Base-by-base conservation (phyloP, 2,113 vertebrate species). In the Daboia siamensis region DNA sequence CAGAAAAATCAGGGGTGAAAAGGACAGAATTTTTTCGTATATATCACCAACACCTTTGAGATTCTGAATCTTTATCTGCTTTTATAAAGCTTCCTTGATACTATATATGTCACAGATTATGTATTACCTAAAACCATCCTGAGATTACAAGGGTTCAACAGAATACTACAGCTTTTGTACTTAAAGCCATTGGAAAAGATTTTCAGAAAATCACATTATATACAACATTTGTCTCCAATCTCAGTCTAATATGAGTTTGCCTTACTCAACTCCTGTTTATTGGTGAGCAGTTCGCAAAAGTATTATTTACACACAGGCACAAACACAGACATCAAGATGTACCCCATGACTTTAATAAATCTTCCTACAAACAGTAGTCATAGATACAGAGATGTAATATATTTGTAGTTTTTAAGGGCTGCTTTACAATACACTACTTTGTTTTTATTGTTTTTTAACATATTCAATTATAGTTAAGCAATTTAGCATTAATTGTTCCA, bases 401-500 rank as follows among this genome's bases (percentile, higher is more conserved):
- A 57, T 91, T 55, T 92, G 57, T 52, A 74, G 48, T 46, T 4
- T 86, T 64, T 61, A 91, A 52, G 69, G 23, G 26, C 51, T 54
- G n/a, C 51, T 91, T 69, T 46, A 61, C 8, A 61, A 29, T 85
- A 26, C 21, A 9, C 17, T 51, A 8, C 89, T 0, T 94, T 90
- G 89, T 74, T 91, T 93, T 64, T 88, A 33, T 95, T 94, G 87
- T 20, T 61, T 39, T 24, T 88, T 92, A n/a, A 11, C 2, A 24
- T 85, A 51, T 93, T 96, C 59, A 33, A 15, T 64, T 80, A 88
- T 90, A 91, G 23, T 91, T 44, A 39, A 94, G 87, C 69, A 91
- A 48, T 23, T 94, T 95, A 93, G 90, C 93, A 88, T 86, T 94
- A 92, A 92, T 91, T 85, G 44, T 46, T 55, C 80, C 29, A 59